Evolutionary conservation across 2,113 vertebrate species (phyloP).

Genomic region (Spea bombifrons): DNA sequence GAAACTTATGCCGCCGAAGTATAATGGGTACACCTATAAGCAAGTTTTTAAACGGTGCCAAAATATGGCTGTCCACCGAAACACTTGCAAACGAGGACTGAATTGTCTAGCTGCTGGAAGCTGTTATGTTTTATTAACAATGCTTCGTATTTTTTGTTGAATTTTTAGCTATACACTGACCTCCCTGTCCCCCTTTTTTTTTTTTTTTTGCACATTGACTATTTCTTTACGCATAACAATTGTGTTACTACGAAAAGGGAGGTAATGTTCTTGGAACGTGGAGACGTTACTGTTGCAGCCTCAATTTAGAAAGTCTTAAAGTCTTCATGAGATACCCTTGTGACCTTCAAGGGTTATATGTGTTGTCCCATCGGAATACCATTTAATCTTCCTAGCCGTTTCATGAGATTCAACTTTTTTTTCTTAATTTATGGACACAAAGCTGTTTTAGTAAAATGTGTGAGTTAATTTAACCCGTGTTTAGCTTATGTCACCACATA

Average conservation of each 20-base stretch:
- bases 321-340: background rate
- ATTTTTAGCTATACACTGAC: conserved; percentile 29
- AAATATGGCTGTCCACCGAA: conserved; percentile 94
- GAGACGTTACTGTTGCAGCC: background rate
- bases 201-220: conserved; percentile 70
- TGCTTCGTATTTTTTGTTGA: conserved; percentile 18
- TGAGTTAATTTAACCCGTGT: too few relatives aligned
- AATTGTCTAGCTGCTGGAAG: conserved; percentile 19
- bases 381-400: too few relatives aligned
- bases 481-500: too few relatives aligned
- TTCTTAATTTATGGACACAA: too few relatives aligned
- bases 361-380: too few relatives aligned
- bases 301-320: background rate
- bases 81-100: conserved; percentile 85
- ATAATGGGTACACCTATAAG: conserved; percentile 87
- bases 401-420: too few relatives aligned
- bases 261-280: background rate
- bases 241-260: conserved; percentile 4
- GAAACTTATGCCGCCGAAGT: conserved; percentile 86
- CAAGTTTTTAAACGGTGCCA: conserved; percentile 93
- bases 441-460: too few relatives aligned
- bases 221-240: conserved; percentile 55
- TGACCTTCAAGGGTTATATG: too few relatives aligned
- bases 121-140: background rate
- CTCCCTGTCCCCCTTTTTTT: background rate